These are phyloP conservation scores for Panthera tigris DNA, from an alignment of 2,113 vertebrate species.

Conservation along the genomic window DNA sequence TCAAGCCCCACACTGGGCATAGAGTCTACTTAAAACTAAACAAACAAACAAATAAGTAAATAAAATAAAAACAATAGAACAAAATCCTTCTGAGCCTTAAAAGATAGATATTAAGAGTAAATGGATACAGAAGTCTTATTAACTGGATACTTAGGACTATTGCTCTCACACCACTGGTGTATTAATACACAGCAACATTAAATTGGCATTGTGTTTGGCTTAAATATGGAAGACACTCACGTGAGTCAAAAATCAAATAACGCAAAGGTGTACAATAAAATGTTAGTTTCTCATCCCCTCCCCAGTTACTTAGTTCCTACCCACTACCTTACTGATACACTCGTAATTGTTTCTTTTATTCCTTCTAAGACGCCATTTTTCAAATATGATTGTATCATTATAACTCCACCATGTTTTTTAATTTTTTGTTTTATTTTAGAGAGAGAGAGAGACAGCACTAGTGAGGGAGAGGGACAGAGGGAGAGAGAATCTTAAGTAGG, in stretches of 20 bases:
- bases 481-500: no score
- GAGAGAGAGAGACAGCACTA: no score
- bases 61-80: not conserved
- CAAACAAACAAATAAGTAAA: no score
- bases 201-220: not conserved
- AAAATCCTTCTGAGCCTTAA: not conserved
- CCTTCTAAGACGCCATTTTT: not conserved
- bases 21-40: no score
- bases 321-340: not conserved
- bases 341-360: not conserved
- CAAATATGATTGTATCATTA: not conserved
- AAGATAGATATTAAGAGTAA: not conserved
- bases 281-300: not conserved
- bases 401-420: not conserved
- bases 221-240: not conserved
- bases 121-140: not conserved
- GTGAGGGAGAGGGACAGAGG: no score
- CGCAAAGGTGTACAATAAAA: not conserved
- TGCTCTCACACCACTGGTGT: not conserved
- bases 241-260: not conserved
- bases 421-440: no score
- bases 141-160: not conserved
- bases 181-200: not conserved
- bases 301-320: not conserved
- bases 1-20: no score